Conservation (phyloP, 2,113 vertebrate species). For the Ageneiosus marmoratus region DNA sequence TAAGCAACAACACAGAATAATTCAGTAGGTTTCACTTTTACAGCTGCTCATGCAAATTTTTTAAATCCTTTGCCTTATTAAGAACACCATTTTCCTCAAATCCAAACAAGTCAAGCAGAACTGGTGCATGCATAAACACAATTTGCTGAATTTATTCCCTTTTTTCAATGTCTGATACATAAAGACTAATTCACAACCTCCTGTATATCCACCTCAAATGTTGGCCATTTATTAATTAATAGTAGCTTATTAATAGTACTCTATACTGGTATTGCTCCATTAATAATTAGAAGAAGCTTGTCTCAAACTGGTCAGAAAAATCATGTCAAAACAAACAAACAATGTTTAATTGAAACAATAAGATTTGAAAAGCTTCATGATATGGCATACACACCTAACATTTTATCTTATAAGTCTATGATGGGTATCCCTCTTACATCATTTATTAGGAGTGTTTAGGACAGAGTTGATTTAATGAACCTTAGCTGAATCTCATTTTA, state of each 20-base stretch:
- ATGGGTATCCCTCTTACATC: neutral
- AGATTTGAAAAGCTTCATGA: neutral
- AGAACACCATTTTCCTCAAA: slow-evolving; percentile 17
- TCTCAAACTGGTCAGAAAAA: neutral
- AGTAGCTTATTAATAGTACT: neutral
- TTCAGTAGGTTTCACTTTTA: slow-evolving; percentile 6
- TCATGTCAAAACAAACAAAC: neutral
- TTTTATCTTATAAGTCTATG: slow-evolving; percentile 13
- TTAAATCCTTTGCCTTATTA: slow-evolving; percentile 38
- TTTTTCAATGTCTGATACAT: neutral
- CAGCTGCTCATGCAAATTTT: slow-evolving; percentile 22
- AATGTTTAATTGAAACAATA: neutral
- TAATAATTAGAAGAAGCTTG: neutral
- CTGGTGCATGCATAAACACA: neutral
- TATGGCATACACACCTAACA: neutral
- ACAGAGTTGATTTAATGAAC: slow-evolving; percentile 1
- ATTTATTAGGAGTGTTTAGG: slow-evolving; percentile 1
- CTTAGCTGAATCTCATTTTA: neutral
- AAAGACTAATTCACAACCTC: neutral
- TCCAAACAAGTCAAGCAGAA: slow-evolving; percentile 32
- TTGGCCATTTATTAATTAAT: neutral
- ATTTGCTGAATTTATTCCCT: slow-evolving; percentile 45
- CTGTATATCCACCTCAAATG: neutral
- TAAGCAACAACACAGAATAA: neutral
- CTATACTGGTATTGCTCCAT: neutral